A percentile compares a stretch with the other conserved stretches of the same genome.
Conservation (phyloP, 2,113 vertebrate species). For the Dunckerocampus dactyliophorus region DNA sequence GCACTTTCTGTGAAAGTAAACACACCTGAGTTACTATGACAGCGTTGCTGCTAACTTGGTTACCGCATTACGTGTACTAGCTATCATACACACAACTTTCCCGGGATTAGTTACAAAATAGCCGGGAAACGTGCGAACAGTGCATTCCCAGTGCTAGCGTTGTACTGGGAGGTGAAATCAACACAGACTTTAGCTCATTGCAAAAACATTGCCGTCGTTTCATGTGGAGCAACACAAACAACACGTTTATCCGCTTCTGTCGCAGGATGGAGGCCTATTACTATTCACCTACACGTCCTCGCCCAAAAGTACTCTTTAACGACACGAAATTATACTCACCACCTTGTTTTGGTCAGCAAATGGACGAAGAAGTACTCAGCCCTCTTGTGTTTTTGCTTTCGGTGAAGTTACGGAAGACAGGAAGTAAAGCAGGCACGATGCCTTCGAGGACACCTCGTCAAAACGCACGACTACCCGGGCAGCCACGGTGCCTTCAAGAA, state of each 20-base stretch:
- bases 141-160: too few relatives aligned
- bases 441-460: conserved; percentile 36
- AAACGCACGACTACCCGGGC: not conserved
- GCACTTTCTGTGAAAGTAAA: too few relatives aligned
- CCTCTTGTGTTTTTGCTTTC: conserved; percentile 8
- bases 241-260: not conserved
- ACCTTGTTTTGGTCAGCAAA: conserved; percentile 27
- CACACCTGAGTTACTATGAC: too few relatives aligned
- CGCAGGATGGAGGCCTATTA: not conserved
- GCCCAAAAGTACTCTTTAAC: not conserved
- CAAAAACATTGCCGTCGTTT: not conserved
- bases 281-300: not conserved
- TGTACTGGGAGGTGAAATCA: too few relatives aligned
- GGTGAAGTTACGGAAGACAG: conserved; percentile 41
- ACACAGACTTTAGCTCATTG: too few relatives aligned
- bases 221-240: not conserved
- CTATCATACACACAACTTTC: too few relatives aligned
- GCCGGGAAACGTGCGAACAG: too few relatives aligned
- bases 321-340: conserved; percentile 33
- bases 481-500: conserved; percentile 34
- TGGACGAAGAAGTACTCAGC: not conserved
- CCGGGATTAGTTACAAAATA: too few relatives aligned
- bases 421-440: conserved; percentile 47
- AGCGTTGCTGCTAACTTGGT: too few relatives aligned
- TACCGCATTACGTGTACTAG: too few relatives aligned